Percentiles rank a stretch among this genome's conserved stretches.
phyloP scores from a whole-genome alignment of 2,797 vertebrate species.

The Coranthus polyacanthus region DNA sequence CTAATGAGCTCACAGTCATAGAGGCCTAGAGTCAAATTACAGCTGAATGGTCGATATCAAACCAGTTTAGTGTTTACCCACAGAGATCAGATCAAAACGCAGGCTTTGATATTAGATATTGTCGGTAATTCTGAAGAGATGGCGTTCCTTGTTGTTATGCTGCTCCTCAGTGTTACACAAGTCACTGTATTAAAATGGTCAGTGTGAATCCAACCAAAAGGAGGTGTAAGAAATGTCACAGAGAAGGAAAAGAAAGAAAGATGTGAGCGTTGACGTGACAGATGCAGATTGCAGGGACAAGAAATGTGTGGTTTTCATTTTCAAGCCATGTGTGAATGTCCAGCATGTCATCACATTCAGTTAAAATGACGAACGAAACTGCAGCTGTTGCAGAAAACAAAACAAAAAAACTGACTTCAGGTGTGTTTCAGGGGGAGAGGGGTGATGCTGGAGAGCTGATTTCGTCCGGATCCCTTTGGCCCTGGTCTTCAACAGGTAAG shows the following conservation, averaged over 20 bases:
- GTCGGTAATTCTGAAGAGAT: background rate
- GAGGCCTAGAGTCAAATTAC: too few relatives aligned
- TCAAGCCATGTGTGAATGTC: background rate
- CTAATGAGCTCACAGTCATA: too few relatives aligned
- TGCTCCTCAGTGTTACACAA: background rate
- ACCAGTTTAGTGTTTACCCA: background rate
- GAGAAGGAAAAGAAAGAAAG: background rate
- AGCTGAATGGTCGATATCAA: background rate
- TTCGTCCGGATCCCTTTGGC: constrained; percentile 15
- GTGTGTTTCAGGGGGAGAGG: constrained; percentile 73
- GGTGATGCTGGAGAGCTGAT: constrained; percentile 82
- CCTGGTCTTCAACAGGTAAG: constrained; percentile 62
- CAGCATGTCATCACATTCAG: background rate
- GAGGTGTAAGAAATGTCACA: background rate
- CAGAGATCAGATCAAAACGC: background rate
- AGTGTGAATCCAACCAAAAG: background rate
- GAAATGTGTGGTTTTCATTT: too few relatives aligned
- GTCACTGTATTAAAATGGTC: background rate
- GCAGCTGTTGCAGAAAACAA: background rate
- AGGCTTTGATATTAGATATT: background rate
- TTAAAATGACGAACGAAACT: constrained; percentile 8
- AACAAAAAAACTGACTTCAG: background rate
- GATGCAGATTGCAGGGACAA: too few relatives aligned
- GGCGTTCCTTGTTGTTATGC: background rate
- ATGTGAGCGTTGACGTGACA: too few relatives aligned